phyloP scores from a whole-genome alignment of 2,888 invertebrate species.

The Thecocarcelia acutangulata region DNA sequence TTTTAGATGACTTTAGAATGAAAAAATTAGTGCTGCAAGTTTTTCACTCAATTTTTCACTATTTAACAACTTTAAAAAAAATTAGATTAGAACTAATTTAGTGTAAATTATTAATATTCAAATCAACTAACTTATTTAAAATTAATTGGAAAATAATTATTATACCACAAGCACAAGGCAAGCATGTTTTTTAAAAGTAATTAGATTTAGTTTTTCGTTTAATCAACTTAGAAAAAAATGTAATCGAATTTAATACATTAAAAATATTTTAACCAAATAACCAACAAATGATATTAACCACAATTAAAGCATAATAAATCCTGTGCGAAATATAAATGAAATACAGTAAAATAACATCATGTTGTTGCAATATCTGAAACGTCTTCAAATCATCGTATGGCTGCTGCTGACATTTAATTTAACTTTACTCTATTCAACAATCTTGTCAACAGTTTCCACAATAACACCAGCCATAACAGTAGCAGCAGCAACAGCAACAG shows the following conservation, averaged over 20 bases:
- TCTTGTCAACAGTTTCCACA: constrained; percentile 39
- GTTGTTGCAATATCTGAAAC: constrained; percentile 57
- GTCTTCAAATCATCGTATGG: constrained; percentile 47
- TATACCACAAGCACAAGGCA: not conserved
- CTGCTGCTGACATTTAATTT: constrained; percentile 61
- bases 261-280: not conserved
- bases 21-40: too few species aligned
- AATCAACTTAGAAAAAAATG: not conserved
- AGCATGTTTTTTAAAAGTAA: constrained; percentile 3
- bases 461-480: constrained; percentile 12
- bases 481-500: constrained; percentile 7
- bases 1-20: too few species aligned
- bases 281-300: not conserved
- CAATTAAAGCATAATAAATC: not conserved
- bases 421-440: constrained; percentile 50
- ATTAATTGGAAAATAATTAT: constrained; percentile 29
- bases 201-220: not conserved
- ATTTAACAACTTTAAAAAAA: not conserved
- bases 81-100: not conserved
- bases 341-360: constrained; percentile 37
- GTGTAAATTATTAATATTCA: constrained; percentile 30
- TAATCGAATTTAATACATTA: constrained; percentile 1
- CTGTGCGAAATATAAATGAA: constrained; percentile 3
- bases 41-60: too few species aligned
- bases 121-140: constrained; percentile 16